A percentile compares a stretch with the other conserved stretches of the same genome.
Conservation (phyloP, 2,797 vertebrate genomes). For the Melanotaenia boesemani region DNA sequence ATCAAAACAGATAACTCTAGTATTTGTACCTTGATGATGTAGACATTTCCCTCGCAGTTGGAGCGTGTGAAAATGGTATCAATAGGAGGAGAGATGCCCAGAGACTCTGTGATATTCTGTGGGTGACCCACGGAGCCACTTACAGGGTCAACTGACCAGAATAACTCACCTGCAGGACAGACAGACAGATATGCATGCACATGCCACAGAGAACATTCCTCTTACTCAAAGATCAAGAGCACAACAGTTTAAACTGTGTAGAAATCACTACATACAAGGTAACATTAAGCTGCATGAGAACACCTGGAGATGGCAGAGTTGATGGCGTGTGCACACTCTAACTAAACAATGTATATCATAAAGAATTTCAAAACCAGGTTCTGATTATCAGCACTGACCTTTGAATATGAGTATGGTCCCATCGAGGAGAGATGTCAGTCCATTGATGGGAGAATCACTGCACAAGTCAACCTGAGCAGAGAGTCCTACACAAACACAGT, state of each 20-base stretch:
- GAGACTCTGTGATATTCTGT: slow-evolving; percentile 84
- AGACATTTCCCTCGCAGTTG: slow-evolving; percentile 90
- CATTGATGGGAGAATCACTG: slow-evolving; percentile 83
- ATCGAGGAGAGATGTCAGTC: slow-evolving; percentile 87
- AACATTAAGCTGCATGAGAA: background rate
- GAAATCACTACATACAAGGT: background rate
- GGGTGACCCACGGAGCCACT: slow-evolving; percentile 74
- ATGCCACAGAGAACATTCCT: background rate
- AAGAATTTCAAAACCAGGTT: background rate
- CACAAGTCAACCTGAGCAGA: slow-evolving; percentile 84
- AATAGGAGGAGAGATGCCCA: slow-evolving; percentile 89
- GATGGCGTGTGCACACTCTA: background rate
- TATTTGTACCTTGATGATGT: slow-evolving; percentile 90
- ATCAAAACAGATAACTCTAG: background rate
- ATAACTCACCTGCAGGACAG: slow-evolving; percentile 84
- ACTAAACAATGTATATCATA: background rate
- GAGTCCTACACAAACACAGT: slow-evolving; percentile 45
- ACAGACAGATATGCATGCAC: slow-evolving; percentile 5
- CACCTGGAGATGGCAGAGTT: background rate
- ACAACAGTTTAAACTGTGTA: background rate
- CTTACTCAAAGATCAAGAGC: background rate
- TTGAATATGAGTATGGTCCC: slow-evolving; percentile 90
- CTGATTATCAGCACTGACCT: slow-evolving; percentile 75
- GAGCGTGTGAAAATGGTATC: slow-evolving; percentile 91
- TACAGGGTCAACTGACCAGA: slow-evolving; percentile 87